A percentile compares a stretch with the other conserved stretches of the same genome.
These are phyloP conservation scores for Coenonympha arcania DNA, from an alignment of 2,888 invertebrate species.

Conservation along the genomic window DNA sequence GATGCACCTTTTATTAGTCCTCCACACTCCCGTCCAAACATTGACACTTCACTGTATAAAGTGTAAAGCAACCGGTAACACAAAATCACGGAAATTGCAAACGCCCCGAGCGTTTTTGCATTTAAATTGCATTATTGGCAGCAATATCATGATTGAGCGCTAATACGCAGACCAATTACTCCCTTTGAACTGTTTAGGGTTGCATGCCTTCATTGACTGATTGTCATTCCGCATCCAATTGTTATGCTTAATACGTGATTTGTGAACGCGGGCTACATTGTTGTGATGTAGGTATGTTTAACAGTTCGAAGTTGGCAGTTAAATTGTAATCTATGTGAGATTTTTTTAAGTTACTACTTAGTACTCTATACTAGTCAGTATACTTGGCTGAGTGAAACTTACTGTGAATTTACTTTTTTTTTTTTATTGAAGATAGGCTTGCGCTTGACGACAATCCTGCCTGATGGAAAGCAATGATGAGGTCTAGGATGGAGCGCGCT, in stretches of 20 bases:
- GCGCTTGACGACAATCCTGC: no score
- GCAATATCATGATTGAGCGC: constrained; percentile 33
- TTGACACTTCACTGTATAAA: constrained; percentile 10
- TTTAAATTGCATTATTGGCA: constrained; percentile 31
- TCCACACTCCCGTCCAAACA: neutral
- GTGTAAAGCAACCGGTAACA: constrained; percentile 6
- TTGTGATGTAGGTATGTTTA: no score
- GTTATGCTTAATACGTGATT: constrained; percentile 3
- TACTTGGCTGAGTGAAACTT: no score
- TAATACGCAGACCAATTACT: constrained; percentile 32
- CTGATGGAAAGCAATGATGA: no score
- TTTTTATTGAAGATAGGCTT: no score
- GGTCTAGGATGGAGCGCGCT: no score
- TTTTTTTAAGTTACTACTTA: no score
- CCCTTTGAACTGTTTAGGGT: constrained; percentile 34
- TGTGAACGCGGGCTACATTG: no score
- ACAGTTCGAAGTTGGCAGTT: no score
- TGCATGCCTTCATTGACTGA: constrained; percentile 27
- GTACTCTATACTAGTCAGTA: no score
- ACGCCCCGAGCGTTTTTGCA: constrained; percentile 28
- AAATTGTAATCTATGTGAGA: no score
- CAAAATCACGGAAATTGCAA: constrained; percentile 20
- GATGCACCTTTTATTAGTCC: neutral
- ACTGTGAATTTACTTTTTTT: no score
- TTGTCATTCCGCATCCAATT: constrained; percentile 24